Conservation (phyloP, 2,888 invertebrate species). For the Melieria omissa region DNA sequence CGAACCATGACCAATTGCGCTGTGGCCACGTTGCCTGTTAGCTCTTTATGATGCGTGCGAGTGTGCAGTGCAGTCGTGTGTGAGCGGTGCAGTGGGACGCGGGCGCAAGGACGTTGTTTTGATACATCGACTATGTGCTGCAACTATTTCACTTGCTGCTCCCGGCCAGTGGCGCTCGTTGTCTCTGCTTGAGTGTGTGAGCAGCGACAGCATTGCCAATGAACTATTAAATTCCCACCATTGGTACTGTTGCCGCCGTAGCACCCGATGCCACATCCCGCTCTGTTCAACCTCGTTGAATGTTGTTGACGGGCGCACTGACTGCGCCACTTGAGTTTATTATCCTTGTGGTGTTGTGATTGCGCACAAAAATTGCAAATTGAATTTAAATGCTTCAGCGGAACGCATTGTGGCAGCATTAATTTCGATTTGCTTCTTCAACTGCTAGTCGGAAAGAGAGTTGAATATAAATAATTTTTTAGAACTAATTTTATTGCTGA, state of each 20-base stretch:
- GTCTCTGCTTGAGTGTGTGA: not conserved
- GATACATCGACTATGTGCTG: no score
- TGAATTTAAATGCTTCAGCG: not conserved
- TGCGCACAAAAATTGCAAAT: not conserved
- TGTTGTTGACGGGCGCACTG: no score
- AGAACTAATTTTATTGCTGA: no score
- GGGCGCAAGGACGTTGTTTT: no score
- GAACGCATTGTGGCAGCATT: no score
- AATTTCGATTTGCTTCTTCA: no score
- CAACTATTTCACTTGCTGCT: not conserved
- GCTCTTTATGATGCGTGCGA: not conserved
- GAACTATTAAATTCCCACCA: constrained; percentile 1
- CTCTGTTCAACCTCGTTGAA: no score
- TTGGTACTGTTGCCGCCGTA: not conserved
- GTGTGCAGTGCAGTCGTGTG: not conserved
- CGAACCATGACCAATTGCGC: no score
- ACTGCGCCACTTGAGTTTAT: constrained; percentile 8
- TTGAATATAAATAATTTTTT: no score
- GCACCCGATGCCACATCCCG: not conserved
- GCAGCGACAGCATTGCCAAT: not conserved
- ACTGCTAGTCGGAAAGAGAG: no score
- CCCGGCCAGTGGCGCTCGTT: not conserved
- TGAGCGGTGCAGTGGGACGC: no score
- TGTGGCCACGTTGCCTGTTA: no score
- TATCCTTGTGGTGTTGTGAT: constrained; percentile 14